Evolutionary conservation across 2,888 invertebrate species (phyloP).

Genomic region (Pteria penguin): DNA sequence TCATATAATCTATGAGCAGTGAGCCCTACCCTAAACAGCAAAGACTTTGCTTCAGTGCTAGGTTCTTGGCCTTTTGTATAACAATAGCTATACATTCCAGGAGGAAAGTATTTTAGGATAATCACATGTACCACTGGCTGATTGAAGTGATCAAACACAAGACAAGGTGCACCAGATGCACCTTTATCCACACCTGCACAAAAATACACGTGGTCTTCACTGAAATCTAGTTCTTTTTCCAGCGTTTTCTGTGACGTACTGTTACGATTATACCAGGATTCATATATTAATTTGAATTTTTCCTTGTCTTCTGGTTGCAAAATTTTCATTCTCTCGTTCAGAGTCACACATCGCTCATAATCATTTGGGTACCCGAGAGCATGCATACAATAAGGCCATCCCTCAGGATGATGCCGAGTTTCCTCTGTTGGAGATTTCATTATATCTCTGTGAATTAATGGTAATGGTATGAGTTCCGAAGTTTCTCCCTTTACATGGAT

Average conservation of each 20-base stretch:
- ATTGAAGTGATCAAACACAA: background rate
- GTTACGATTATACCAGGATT: background rate
- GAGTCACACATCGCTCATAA: background rate
- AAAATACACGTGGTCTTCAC: background rate
- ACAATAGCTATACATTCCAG: no score
- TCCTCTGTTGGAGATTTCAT: no score
- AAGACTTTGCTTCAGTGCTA: no score
- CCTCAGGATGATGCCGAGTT: background rate
- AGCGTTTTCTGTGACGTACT: background rate
- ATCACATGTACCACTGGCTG: background rate
- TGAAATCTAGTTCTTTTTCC: background rate
- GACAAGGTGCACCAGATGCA: background rate
- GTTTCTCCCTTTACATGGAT: no score
- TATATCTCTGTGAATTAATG: no score
- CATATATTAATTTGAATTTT: background rate
- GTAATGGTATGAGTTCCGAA: no score
- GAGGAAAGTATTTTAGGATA: no score
- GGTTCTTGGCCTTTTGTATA: no score
- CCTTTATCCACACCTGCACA: background rate
- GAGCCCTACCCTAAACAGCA: no score
- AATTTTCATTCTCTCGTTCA: background rate
- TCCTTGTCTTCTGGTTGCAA: background rate
- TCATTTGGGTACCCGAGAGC: background rate
- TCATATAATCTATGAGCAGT: no score
- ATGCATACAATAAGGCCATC: background rate